Conservation (phyloP, 2,888 invertebrate species). For the Amorpha juglandis region DNA sequence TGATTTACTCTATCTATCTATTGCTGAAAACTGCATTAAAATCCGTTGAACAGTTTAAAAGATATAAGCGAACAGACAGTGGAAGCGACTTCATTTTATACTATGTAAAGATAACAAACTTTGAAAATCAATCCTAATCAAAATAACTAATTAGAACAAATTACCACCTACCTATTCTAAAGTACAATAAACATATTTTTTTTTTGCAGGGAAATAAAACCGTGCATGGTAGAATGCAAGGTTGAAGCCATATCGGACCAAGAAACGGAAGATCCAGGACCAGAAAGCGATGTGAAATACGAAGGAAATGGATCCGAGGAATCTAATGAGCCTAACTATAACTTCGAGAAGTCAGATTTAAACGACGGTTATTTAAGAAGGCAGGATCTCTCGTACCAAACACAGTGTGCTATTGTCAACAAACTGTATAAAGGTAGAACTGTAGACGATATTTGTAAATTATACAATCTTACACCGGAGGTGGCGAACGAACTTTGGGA, state of each 20-base stretch:
- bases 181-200: background rate
- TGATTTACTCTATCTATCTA: too few species aligned
- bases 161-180: too few species aligned
- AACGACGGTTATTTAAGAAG: constrained; percentile 33
- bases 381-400: constrained; percentile 46
- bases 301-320: constrained; percentile 24
- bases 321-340: constrained; percentile 9
- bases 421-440: constrained; percentile 59
- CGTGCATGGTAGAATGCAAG: background rate
- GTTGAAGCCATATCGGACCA: constrained; percentile 23
- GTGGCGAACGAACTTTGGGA: constrained; percentile 58
- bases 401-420: constrained; percentile 54
- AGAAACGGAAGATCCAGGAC: constrained; percentile 4
- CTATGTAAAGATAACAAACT: too few species aligned
- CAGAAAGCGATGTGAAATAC: constrained; percentile 7
- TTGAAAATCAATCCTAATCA: too few species aligned
- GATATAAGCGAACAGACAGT: too few species aligned
- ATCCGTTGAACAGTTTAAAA: too few species aligned
- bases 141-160: too few species aligned
- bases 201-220: background rate
- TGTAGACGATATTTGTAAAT: constrained; percentile 49
- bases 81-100: too few species aligned
- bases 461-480: constrained; percentile 52
- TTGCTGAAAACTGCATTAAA: too few species aligned
- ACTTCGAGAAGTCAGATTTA: constrained; percentile 23